Percentiles rank a stretch among this genome's conserved stretches.
Evolutionary conservation across 1,140 invertebrate genomes (phyloP).

Genomic region (Eciton burchellii): DNA sequence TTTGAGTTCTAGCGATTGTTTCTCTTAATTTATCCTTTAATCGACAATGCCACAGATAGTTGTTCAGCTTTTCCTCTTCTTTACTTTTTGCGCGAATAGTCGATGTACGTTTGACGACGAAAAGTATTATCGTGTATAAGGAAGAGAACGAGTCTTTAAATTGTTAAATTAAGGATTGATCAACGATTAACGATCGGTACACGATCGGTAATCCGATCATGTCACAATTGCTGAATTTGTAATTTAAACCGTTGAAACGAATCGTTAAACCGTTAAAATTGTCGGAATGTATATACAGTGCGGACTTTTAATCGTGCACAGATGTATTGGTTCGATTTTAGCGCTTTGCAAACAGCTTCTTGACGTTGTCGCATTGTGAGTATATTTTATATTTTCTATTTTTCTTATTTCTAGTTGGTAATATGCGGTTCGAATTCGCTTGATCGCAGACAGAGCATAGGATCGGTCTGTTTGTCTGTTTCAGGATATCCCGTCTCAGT

Average conservation of each 20-base stretch:
- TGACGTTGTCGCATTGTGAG: slow-evolving; percentile 43
- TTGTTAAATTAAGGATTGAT: slow-evolving; percentile 48
- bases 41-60: background rate
- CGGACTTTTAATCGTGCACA: slow-evolving; percentile 23
- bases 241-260: slow-evolving; percentile 18
- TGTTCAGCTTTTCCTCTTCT: background rate
- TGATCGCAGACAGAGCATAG: slow-evolving; percentile 74
- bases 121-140: background rate
- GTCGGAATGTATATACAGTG: slow-evolving; percentile 21
- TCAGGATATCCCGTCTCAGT: slow-evolving; percentile 94
- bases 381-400: slow-evolving; percentile 39
- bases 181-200: slow-evolving; percentile 6
- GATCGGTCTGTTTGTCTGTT: slow-evolving; percentile 81
- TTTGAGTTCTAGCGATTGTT: background rate
- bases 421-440: slow-evolving; percentile 45
- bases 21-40: background rate
- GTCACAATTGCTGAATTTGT: too few relatives aligned
- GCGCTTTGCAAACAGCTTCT: slow-evolving; percentile 49
- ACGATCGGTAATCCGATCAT: slow-evolving; percentile 51
- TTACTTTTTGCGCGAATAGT: too few relatives aligned
- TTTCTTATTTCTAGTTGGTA: slow-evolving; percentile 48
- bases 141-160: background rate
- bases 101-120: too few relatives aligned
- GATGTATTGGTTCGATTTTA: slow-evolving; percentile 26
- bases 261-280: too few relatives aligned